Conservation (phyloP, 2,888 invertebrate genomes). For the Phoronis australis region DNA sequence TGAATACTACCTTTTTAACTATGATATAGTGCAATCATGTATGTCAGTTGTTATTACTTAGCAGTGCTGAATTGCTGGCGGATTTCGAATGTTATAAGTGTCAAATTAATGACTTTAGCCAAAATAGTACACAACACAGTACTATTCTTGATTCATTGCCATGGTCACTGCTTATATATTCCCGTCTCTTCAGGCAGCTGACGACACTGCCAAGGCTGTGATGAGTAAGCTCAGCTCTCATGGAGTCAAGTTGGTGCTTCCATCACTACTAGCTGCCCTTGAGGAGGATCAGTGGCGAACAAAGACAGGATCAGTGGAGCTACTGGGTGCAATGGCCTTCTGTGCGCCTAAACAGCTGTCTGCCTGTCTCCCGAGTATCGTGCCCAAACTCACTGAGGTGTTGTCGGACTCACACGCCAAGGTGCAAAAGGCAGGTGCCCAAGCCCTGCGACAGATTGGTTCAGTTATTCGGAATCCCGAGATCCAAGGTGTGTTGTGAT, state of each 20-base stretch:
- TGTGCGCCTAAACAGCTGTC: slow-evolving; percentile 98
- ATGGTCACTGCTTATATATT: background rate
- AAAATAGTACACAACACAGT: too few species aligned
- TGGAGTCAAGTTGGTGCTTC: slow-evolving; percentile 95
- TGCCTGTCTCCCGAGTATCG: slow-evolving; percentile 94
- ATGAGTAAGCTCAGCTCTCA: slow-evolving; percentile 88
- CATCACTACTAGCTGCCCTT: slow-evolving; percentile 83
- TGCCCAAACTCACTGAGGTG: slow-evolving; percentile 94
- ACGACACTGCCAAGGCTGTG: slow-evolving; percentile 92
- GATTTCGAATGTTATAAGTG: too few species aligned
- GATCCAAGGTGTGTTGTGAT: slow-evolving; percentile 58
- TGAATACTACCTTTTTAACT: too few species aligned
- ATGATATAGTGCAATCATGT: too few species aligned
- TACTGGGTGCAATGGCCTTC: slow-evolving; percentile 96
- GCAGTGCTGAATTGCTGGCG: too few species aligned
- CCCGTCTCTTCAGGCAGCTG: slow-evolving; percentile 65
- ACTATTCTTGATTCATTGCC: background rate
- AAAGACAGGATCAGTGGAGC: slow-evolving; percentile 75
- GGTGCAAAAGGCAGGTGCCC: slow-evolving; percentile 93
- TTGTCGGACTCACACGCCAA: slow-evolving; percentile 95
- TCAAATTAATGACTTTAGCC: too few species aligned
- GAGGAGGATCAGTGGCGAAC: slow-evolving; percentile 99
- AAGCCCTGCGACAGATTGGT: slow-evolving; percentile 91
- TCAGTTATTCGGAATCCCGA: slow-evolving; percentile 98
- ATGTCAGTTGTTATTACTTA: too few species aligned